Evolutionary conservation across 2,888 invertebrate species (phyloP).

Genomic region (Panorpa germanica): DNA sequence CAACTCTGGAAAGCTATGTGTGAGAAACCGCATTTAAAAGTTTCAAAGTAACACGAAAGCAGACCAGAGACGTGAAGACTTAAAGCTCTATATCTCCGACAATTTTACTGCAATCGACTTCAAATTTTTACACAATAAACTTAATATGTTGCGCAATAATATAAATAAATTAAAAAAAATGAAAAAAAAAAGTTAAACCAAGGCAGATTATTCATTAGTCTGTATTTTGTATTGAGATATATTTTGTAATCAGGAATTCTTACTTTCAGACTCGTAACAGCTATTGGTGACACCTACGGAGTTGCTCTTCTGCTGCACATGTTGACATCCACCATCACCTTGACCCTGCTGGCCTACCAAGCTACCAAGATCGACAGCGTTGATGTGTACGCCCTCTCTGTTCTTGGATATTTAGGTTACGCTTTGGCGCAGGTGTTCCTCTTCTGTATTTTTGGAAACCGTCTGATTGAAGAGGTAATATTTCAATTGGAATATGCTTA

Average conservation of each 20-base stretch:
- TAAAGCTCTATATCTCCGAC: not conserved
- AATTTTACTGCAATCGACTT: not conserved
- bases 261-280: slow-evolving; percentile 48
- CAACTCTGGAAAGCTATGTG: no score
- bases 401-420: slow-evolving; percentile 61
- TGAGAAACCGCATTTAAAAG: no score
- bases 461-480: slow-evolving; percentile 66
- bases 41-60: no score
- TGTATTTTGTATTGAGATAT: no score
- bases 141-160: not conserved
- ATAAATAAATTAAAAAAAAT: not conserved
- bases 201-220: not conserved
- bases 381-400: slow-evolving; percentile 59
- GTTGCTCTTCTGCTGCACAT: slow-evolving; percentile 69
- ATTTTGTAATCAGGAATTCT: no score
- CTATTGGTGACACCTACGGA: slow-evolving; percentile 69
- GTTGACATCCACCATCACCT: slow-evolving; percentile 65
- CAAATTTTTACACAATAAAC: not conserved
- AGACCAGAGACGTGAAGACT: no score
- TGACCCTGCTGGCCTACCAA: slow-evolving; percentile 69
- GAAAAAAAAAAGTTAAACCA: not conserved
- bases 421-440: slow-evolving; percentile 71
- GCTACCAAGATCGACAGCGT: slow-evolving; percentile 68
- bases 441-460: slow-evolving; percentile 74
- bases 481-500: no score